These are phyloP conservation scores for Nothoprocta pentlandii DNA, from an alignment of 2,113 vertebrate genomes.

Conservation along the genomic window DNA sequence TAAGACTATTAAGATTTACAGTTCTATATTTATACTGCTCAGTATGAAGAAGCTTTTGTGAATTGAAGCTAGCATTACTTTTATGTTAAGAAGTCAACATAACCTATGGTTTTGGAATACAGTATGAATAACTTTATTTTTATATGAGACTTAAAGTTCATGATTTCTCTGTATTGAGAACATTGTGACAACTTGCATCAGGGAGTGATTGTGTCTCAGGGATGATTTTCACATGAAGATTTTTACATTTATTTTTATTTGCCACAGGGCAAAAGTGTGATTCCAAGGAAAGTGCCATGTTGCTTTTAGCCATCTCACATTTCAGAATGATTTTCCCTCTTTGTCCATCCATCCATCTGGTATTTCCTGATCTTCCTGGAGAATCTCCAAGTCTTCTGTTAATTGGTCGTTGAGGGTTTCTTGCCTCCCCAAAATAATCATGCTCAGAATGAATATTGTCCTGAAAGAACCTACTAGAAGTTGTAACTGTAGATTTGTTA, in stretches of 20 bases:
- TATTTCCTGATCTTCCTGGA: background rate
- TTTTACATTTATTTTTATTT: background rate
- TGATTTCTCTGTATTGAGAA: background rate
- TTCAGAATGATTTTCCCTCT: background rate
- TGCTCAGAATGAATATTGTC: background rate
- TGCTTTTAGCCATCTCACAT: background rate
- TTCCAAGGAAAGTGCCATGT: background rate
- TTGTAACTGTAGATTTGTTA: background rate
- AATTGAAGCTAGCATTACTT: background rate
- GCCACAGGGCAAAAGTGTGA: background rate
- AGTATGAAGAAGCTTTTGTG: background rate
- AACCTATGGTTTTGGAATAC: background rate
- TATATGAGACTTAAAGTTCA: background rate
- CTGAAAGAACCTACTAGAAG: background rate
- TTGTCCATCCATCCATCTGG: background rate
- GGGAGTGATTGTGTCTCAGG: background rate
- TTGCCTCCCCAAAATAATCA: background rate
- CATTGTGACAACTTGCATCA: background rate
- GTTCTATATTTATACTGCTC: background rate
- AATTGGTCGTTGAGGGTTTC: background rate
- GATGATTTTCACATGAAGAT: background rate
- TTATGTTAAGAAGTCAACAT: background rate
- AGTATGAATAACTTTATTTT: background rate
- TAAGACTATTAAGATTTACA: background rate
- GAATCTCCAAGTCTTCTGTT: background rate